Base-by-base conservation (phyloP, 2,888 invertebrate species). In the Cephus sareptanus region DNA sequence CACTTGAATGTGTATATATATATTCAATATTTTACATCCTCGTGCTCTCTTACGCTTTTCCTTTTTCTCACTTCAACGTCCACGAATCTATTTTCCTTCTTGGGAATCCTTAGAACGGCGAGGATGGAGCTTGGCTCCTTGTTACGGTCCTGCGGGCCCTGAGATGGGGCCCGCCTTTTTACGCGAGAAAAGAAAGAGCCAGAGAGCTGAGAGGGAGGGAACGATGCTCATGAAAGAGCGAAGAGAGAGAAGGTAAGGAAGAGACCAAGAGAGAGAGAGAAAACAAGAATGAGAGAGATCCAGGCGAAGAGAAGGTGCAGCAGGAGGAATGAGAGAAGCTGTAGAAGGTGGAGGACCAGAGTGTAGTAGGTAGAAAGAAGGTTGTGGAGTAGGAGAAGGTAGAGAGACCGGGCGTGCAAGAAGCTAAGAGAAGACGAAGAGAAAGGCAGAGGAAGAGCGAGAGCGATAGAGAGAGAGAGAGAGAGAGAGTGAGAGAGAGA, bases 91-190 rank as follows among this genome's bases (percentile, higher is more conserved):
- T 56, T 56, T 56, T 6, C 31, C 35, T 33, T 23, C 33, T 69
- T 76, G 69, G 69, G 69, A 31, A 15, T 33, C 34, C 56, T 23
- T 69, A 6, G 23, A 68, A 31, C 40, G 75, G 35, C 74, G 40
- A 31, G 75, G 56, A 78, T 73, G 79, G 77, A 70, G 75, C 80
- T 77, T 75, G 77, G 76, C 76, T 75, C 78, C 78, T 85, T 83
- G 84, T 77, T 85, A 87, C 87, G 86, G 83, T 83, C 85, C 87
- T 86, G 85, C 80, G 77, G 79, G 75, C 78, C 80, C 75, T 75
- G 81, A 83, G 85, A 85, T 84, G 86, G 87, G 87, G 87, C 85
- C 87, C 86, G 86, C 85, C 88, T 91, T 90, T 90, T 91, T 90
- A 87, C 87, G 82, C 81, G 85, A 81, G 83, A 80, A 85, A 68